Conservation (phyloP, 1,140 invertebrate species). For the Hormaphis cornu region DNA sequence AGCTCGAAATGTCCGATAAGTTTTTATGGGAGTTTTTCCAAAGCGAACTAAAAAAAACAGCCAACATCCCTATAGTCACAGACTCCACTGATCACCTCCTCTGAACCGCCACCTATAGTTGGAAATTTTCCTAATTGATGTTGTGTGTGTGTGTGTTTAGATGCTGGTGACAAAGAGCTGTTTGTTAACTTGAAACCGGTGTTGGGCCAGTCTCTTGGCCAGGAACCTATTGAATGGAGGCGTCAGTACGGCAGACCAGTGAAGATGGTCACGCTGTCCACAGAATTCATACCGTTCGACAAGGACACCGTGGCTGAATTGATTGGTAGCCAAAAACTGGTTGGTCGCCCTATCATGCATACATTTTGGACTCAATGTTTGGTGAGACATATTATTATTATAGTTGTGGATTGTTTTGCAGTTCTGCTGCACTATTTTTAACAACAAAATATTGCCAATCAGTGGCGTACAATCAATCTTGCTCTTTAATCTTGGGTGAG, state of each 20-base stretch:
- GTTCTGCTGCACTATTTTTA: no score
- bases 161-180: conserved; percentile 77
- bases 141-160: conserved; percentile 44
- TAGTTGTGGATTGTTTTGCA: background rate
- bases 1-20: no score
- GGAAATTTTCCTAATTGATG: no score
- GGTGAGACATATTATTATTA: conserved; percentile 53
- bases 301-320: conserved; percentile 58
- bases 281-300: conserved; percentile 73
- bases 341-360: conserved; percentile 82
- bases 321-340: conserved; percentile 57
- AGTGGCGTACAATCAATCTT: no score
- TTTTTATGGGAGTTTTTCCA: no score
- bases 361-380: conserved; percentile 91
- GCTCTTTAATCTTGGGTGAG: no score
- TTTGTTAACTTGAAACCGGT: conserved; percentile 72
- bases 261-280: conserved; percentile 73
- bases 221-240: conserved; percentile 81
- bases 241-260: conserved; percentile 69
- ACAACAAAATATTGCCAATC: no score
- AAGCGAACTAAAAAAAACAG: no score
- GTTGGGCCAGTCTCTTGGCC: conserved; percentile 66
- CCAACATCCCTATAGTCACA: no score
- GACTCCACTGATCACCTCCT: no score
- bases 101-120: no score